Conservation (phyloP, 2,888 invertebrate genomes). For the Meliscaeva auricollis region DNA sequence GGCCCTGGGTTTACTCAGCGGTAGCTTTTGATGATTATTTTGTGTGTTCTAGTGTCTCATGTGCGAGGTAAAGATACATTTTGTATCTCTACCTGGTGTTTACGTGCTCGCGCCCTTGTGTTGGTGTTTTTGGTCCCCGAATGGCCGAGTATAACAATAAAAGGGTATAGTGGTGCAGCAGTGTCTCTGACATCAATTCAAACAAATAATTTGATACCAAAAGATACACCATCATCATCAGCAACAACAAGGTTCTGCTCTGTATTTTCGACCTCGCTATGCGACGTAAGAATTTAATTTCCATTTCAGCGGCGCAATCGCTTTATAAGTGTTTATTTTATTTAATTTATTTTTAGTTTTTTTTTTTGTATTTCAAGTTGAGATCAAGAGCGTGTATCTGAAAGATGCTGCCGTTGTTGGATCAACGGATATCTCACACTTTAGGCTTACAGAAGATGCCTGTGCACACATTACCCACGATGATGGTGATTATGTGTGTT, state of each 20-base stretch:
- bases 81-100: conserved; percentile 51
- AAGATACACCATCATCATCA: conserved; percentile 26
- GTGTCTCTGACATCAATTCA: conserved; percentile 66
- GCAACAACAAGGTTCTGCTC: conserved; percentile 30
- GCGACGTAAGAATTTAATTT: conserved; percentile 63
- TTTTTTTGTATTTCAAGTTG: conserved; percentile 2
- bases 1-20: conserved; percentile 72
- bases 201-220: conserved; percentile 57
- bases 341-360: conserved; percentile 4
- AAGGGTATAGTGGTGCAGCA: conserved; percentile 61
- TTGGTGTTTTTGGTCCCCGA: conserved; percentile 28
- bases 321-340: conserved; percentile 45
- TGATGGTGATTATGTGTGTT: conserved; percentile 63
- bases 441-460: conserved; percentile 64
- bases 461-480: conserved; percentile 67
- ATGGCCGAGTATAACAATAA: conserved; percentile 46
- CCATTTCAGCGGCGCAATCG: conserved; percentile 53
- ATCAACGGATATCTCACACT: conserved; percentile 65
- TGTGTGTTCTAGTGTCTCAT: conserved; percentile 70
- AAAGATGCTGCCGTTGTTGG: conserved; percentile 59
- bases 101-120: conserved; percentile 63
- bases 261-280: conserved; percentile 27
- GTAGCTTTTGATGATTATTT: conserved; percentile 72
- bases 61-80: conserved; percentile 45
- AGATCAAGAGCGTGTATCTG: conserved; percentile 37